Evolutionary conservation across 2,113 vertebrate species (phyloP), one percentile per base, ranked within the genome.

Genomic region (Tricholaema leucomelas): DNA sequence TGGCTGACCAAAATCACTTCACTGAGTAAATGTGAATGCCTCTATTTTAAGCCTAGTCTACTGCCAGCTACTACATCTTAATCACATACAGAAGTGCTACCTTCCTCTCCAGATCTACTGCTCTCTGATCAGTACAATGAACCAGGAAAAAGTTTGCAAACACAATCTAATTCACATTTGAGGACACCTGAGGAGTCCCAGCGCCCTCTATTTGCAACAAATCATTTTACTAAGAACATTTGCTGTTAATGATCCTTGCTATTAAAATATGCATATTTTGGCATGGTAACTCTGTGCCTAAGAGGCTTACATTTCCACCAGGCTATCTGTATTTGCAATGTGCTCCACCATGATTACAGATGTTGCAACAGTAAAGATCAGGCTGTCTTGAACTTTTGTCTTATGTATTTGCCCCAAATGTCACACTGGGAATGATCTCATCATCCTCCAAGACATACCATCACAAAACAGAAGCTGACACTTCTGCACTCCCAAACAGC

Each of bases 201-300:
- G 92, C 72, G 71, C 91, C 95, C 93, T 93, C 96, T 94, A 93
- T 93, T 96, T 95, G 94, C 81, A 94, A 92, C 75, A 88, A 94
- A 91, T 71, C 92, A 87, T 95, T 92, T 92, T 95, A 87, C 84
- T 95, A 88, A 96, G 87, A 93, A 92, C 81, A 92, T 93, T 95
- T 94, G 94, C 91, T 92, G 91, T 64, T 95, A 94, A 92, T 92
- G 93, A 95, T 70, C 81, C 84, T 93, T 96, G 81, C 92, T 95
- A 88, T 91, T 92, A 91, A 95, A 95, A 96, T 93, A 91, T 73
- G 87, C 64, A 73, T 81, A 80, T 85, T 93, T 92, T 94, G 88
- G 95, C 92, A 91, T 25, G 56, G 36, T 80, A 92, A 85, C 78
- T 88, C 75, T 94, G 84, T 52, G 48, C 81, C 71, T 77, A 42